Evolutionary conservation across 2,113 vertebrate genomes (phyloP), one percentile per base, ranked within the genome.

Genomic region (Oryzias javanicus): DNA sequence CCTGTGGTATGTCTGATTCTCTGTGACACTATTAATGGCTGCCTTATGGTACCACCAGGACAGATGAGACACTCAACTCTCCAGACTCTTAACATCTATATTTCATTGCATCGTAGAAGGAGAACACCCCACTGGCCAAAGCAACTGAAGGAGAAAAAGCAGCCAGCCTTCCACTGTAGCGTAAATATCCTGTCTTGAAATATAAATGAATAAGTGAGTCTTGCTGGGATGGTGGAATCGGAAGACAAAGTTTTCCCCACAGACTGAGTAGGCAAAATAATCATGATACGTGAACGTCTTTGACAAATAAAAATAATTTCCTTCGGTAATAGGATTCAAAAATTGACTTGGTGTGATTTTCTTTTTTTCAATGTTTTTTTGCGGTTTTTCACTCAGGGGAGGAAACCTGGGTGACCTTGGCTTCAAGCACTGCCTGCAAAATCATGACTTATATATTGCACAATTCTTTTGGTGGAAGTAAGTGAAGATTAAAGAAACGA

Each of bases 11-110:
- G 77, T 60, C 86, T 92, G 91, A 92, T 90, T 83, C 86, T 85
- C 90, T 82, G 85, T 90, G 90, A 90, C 90, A 90, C 89, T 89
- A 89, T 90, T 91, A 92, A 91, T 90, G 88, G 75, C 70, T 91
- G 86, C 89, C 86, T 91, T 90, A 92, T 90, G 88, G 82, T 88
- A 89, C 89, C 82, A 81, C 88, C 89, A 67, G 88, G 86, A 89
- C 88, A 91, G 82, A 88, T 84, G 89, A 91, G 87, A 92, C 89
- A 84, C 70, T 76, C 67, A 81, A 78, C 83, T 91, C 84, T 88
- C 88, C 80, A 88, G 85, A 86, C 77, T 78, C 78, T 86, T 82
- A 86, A 83, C 87, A 91, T 93, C 89, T 93, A 92, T 92, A 92
- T 91, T 92, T 92, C 86, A 93, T 87, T 71, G 76, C 84, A 73